These are phyloP conservation scores for Periophthalmodon schlosseri DNA, from an alignment of 2,113 vertebrate genomes.

Conservation along the genomic window DNA sequence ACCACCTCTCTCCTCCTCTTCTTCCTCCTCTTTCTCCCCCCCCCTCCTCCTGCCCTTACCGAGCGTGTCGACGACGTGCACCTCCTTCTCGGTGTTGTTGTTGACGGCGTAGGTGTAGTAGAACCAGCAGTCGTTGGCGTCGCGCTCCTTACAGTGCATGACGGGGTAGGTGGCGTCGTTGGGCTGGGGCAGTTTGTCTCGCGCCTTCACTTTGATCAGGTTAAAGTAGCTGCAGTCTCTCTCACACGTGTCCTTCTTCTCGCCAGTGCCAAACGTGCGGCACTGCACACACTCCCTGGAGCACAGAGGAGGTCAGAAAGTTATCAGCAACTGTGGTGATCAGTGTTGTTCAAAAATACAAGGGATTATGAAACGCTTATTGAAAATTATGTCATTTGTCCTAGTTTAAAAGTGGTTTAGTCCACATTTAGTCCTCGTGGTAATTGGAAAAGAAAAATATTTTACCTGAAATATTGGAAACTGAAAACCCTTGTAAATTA, in stretches of 20 bases:
- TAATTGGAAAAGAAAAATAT: too few relatives aligned
- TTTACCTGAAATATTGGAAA: too few relatives aligned
- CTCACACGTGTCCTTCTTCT: conserved; percentile 87
- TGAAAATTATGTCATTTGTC: too few relatives aligned
- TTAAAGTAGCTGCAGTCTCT: conserved; percentile 84
- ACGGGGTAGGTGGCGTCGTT: conserved; percentile 78
- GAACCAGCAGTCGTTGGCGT: conserved; percentile 97
- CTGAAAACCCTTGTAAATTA: too few relatives aligned
- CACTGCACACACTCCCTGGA: conserved; percentile 94
- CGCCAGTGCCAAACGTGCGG: conserved; percentile 88
- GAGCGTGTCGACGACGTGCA: conserved; percentile 85
- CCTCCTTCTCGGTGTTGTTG: conserved; percentile 80
- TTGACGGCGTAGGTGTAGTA: conserved; percentile 93
- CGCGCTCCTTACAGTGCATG: conserved; percentile 93
- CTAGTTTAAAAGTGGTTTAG: too few relatives aligned
- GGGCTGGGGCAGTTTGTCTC: conserved; percentile 87
- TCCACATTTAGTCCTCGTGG: too few relatives aligned
- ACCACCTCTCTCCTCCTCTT: too few relatives aligned
- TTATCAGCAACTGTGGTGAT: too few relatives aligned
- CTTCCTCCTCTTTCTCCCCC: too few relatives aligned
- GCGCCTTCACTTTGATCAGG: conserved; percentile 80
- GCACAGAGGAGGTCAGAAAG: not conserved
- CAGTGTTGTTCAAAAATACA: too few relatives aligned
- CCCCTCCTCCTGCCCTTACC: conserved; percentile 72
- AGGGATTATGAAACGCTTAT: too few relatives aligned